These are phyloP conservation scores for Lasioglossum oenotherae DNA, from an alignment of 2,888 invertebrate species.

Conservation along the genomic window DNA sequence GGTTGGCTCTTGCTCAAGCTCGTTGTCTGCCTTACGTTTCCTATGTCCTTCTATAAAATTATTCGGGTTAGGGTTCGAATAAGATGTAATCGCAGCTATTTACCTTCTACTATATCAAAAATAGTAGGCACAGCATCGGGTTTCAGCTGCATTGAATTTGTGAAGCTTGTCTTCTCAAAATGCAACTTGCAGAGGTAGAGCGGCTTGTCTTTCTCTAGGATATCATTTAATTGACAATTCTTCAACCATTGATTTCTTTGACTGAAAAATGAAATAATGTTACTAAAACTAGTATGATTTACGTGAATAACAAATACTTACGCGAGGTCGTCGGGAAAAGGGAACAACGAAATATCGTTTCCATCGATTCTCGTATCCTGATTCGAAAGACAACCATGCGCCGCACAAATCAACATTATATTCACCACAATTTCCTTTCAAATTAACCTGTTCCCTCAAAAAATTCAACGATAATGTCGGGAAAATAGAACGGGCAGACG, in stretches of 20 bases:
- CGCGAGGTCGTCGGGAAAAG: slow-evolving; percentile 67
- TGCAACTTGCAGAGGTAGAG: slow-evolving; percentile 70
- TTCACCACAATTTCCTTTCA: background rate
- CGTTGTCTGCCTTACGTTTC: slow-evolving; percentile 44
- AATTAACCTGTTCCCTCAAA: background rate
- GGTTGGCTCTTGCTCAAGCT: background rate
- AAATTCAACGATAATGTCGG: slow-evolving; percentile 14
- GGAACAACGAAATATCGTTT: slow-evolving; percentile 61
- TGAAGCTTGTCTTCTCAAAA: slow-evolving; percentile 66
- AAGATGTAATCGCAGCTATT: background rate
- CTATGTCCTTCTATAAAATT: slow-evolving; percentile 41
- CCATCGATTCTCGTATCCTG: slow-evolving; percentile 61
- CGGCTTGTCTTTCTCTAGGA: slow-evolving; percentile 12
- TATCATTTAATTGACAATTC: slow-evolving; percentile 50
- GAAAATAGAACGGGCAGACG: slow-evolving; percentile 21
- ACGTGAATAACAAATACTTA: slow-evolving; percentile 47
- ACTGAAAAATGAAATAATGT: slow-evolving; percentile 44
- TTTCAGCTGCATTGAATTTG: slow-evolving; percentile 51
- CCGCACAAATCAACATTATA: slow-evolving; percentile 64
- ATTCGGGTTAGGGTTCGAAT: background rate
- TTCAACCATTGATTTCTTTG: slow-evolving; percentile 64
- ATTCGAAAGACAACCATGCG: slow-evolving; percentile 61
- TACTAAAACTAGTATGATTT: background rate
- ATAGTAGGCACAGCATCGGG: slow-evolving; percentile 67
- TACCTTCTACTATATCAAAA: slow-evolving; percentile 63